Percentiles rank a stretch among this genome's conserved stretches.
phyloP scores from a whole-genome alignment of 1,140 invertebrate genomes.

The Magallana angulata region DNA sequence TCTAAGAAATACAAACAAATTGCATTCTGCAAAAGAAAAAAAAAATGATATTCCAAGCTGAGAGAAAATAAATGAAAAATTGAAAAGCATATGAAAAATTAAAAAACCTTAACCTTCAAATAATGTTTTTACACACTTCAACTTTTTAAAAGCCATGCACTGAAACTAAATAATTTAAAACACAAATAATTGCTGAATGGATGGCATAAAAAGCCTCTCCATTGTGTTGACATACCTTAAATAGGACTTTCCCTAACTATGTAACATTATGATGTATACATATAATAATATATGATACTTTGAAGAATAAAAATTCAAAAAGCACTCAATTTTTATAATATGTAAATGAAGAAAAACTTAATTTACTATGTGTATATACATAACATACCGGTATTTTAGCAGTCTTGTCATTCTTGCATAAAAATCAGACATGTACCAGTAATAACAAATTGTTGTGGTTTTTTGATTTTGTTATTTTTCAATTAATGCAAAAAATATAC shows the following conservation, averaged over 20 bases:
- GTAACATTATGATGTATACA: background rate
- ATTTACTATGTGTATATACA: background rate
- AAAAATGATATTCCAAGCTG: too few relatives aligned
- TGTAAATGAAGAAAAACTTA: background rate
- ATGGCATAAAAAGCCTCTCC: background rate
- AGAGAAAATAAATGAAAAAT: too few relatives aligned
- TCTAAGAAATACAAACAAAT: too few relatives aligned
- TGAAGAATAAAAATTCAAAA: background rate
- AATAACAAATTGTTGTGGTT: too few relatives aligned
- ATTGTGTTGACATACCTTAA: conserved; percentile 9
- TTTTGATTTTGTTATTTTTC: too few relatives aligned
- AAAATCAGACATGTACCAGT: too few relatives aligned
- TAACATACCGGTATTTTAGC: background rate
- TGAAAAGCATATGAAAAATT: too few relatives aligned
- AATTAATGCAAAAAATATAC: too few relatives aligned
- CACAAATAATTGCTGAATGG: background rate
- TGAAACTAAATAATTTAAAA: background rate
- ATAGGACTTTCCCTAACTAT: background rate
- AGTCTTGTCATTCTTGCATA: background rate
- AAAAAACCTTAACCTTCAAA: too few relatives aligned
- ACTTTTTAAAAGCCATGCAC: background rate
- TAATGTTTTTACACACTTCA: too few relatives aligned
- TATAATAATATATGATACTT: background rate
- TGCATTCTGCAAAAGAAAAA: too few relatives aligned
- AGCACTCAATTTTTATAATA: background rate